These are phyloP conservation scores for Agapornis canus DNA, from an alignment of 2,797 vertebrate species.

Conservation along the genomic window DNA sequence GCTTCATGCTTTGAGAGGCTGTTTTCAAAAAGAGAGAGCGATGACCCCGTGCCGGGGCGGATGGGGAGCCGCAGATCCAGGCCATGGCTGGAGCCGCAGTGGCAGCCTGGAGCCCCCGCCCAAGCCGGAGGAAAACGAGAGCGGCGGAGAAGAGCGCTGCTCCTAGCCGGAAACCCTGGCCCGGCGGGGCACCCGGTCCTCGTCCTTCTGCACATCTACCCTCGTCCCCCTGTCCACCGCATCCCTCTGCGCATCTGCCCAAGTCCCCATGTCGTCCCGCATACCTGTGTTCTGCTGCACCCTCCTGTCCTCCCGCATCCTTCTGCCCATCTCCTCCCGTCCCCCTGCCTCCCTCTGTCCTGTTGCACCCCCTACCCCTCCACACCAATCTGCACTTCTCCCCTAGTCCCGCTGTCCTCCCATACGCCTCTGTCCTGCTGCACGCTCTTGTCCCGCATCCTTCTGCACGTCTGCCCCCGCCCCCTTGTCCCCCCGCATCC, in stretches of 20 bases:
- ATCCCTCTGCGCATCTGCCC: not conserved
- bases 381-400: not conserved
- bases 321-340: too few relatives aligned
- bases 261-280: not conserved
- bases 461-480: not conserved
- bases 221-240: too few relatives aligned
- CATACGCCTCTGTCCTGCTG: too few relatives aligned
- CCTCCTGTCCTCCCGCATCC: not conserved
- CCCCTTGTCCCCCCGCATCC: not conserved
- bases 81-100: fast-evolving
- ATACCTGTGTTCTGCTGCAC: not conserved
- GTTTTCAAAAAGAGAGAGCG: not conserved
- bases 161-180: not conserved
- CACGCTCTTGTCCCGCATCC: not conserved
- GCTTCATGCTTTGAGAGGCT: not conserved
- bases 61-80: not conserved
- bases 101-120: not conserved
- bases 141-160: not conserved
- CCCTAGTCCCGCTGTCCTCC: too few relatives aligned
- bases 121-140: not conserved
- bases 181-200: not conserved
- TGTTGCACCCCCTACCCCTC: not conserved
- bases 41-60: too few relatives aligned
- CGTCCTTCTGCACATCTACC: not conserved
- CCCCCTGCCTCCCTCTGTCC: not conserved